These are phyloP conservation scores for Leptonema lineaticorne DNA, from an alignment of 1,140 invertebrate genomes.

Conservation along the genomic window DNA sequence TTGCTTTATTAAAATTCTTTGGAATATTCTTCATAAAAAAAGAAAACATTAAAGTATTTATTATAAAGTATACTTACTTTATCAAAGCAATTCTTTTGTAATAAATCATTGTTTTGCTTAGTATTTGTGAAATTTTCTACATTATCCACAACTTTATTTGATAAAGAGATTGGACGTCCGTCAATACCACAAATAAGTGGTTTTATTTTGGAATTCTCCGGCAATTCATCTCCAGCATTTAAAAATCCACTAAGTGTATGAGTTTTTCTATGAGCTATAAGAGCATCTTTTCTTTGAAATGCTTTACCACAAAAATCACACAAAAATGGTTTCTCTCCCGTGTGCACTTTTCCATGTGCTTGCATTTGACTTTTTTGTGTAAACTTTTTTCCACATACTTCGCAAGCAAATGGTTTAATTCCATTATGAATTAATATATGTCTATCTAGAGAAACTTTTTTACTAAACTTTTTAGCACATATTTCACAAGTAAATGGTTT, in stretches of 20 bases:
- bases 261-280: conserved; percentile 36
- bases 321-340: conserved; percentile 61
- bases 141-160: background rate
- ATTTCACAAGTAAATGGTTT: conserved; percentile 33
- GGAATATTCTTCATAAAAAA: too few species aligned
- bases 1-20: too few species aligned
- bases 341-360: conserved; percentile 61
- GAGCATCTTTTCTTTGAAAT: conserved; percentile 53
- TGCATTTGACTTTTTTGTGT: conserved; percentile 60
- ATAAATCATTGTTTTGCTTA: too few species aligned
- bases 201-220: background rate
- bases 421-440: conserved; percentile 68
- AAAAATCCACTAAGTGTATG: conserved; percentile 30
- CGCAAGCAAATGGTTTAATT: conserved; percentile 66
- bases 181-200: conserved; percentile 28
- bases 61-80: too few species aligned
- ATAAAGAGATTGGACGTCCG: conserved; percentile 25
- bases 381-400: conserved; percentile 65
- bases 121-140: background rate
- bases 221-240: conserved; percentile 7
- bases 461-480: conserved; percentile 36
- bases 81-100: too few species aligned
- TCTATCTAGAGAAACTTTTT: conserved; percentile 37
- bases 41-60: too few species aligned
- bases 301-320: conserved; percentile 67